Conservation (phyloP, 2,888 invertebrate genomes). For the Incurvaria masculella region DNA sequence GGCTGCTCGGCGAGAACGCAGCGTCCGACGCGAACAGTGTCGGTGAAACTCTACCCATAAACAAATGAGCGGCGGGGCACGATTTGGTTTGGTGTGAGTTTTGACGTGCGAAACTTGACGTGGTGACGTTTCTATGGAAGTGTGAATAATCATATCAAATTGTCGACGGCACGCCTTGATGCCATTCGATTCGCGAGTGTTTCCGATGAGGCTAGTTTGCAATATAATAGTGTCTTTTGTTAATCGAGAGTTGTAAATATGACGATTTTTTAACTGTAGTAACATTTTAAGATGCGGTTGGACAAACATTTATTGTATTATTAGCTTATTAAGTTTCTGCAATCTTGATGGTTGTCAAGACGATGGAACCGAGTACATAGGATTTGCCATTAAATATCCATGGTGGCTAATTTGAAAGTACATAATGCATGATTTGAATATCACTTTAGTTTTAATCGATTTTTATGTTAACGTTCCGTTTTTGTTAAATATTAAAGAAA, state of each 20-base stretch:
- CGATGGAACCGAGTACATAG: no score
- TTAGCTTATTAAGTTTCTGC: not conserved
- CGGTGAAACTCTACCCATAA: conserved; percentile 41
- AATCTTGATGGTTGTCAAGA: no score
- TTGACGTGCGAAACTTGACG: not conserved
- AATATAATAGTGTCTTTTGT: not conserved
- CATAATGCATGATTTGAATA: no score
- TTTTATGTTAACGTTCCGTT: no score
- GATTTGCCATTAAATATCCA: no score
- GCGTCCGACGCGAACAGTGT: conserved; percentile 34
- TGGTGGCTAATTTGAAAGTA: no score
- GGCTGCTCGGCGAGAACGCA: conserved; percentile 38
- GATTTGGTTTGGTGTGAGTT: conserved; percentile 12
- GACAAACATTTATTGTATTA: not conserved
- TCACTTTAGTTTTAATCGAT: no score
- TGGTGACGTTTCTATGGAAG: no score
- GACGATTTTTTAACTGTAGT: not conserved
- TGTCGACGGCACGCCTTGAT: not conserved
- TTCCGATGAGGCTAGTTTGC: not conserved
- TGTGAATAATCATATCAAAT: not conserved
- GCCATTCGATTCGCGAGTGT: not conserved
- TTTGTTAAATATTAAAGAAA: no score
- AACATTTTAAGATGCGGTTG: not conserved
- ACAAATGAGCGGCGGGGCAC: conserved; percentile 38
- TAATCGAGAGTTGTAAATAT: not conserved